A percentile compares a stretch with the other conserved stretches of the same genome.
phyloP scores from a whole-genome alignment of 2,113 vertebrate species.

The Lamprotornis superbus region DNA sequence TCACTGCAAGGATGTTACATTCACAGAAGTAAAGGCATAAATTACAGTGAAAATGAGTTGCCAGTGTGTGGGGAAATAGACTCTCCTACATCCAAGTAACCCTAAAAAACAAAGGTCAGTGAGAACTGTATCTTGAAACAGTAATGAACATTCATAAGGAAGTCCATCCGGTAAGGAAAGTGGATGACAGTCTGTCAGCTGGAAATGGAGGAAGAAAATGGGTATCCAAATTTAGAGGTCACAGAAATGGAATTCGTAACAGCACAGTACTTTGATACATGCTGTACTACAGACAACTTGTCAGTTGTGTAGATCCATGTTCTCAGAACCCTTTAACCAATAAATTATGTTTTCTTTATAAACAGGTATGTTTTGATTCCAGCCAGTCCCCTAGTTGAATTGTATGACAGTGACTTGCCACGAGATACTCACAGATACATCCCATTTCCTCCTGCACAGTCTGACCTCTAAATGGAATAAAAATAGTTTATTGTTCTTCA shows the following conservation, averaged over 20 bases:
- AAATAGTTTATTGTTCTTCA: not conserved
- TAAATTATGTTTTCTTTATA: not conserved
- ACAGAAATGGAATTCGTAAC: not conserved
- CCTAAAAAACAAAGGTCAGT: not conserved
- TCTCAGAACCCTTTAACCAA: not conserved
- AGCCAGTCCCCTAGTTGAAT: not conserved
- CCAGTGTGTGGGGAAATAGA: not conserved
- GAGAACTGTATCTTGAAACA: not conserved
- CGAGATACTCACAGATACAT: not conserved
- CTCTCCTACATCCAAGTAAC: not conserved
- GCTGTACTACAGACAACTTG: not conserved
- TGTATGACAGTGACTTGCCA: not conserved
- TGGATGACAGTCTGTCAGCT: not conserved
- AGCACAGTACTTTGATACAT: not conserved
- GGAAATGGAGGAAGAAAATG: not conserved
- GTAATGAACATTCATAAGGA: not conserved
- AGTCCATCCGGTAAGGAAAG: not conserved
- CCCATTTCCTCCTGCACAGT: not conserved
- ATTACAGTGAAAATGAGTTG: not conserved
- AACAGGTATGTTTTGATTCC: not conserved
- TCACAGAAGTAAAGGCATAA: not conserved
- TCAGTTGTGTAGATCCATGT: not conserved
- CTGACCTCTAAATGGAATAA: not conserved
- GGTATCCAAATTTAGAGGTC: not conserved
- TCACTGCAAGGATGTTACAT: not conserved